Base-by-base conservation (phyloP, 2,888 invertebrate genomes). In the Cheilosia urbana region DNA sequence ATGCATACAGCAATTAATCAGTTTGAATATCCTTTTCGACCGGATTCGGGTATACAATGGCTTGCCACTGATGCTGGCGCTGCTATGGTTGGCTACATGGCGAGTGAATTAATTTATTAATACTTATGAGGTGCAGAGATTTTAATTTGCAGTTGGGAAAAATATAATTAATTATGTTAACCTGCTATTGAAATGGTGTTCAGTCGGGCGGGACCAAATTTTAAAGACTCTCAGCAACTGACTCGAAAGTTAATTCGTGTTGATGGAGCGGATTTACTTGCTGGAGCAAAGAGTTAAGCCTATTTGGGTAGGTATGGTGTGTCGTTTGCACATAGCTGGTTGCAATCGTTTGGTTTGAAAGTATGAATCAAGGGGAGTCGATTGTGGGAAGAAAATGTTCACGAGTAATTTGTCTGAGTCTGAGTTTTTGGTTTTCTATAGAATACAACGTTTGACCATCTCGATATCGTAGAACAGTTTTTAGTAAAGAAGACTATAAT, bases 101-200 rank as follows among this genome's bases (percentile, higher is more conserved):
- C 19, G 63, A 85, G 76, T 72, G 66, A 72, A 85, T 85, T 81
- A 85, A 81, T 85, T 47, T 76, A 84, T 81, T 85, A 66, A 68
- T 81, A 77, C 77, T 71, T 77, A 76, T 85, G 85, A 72, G 76
- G 85, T 81, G 76, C 72, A 68, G 76, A 68, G 80, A 76, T 85
- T 85, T 51, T 72, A 77, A 85, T 85, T 85, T 77, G 76, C 80
- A 66, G 71, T 75, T 80, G 68, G 42, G 47, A 80, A 51, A 84
- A 73, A 84, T 21, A 19, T 21, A 68, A 83, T 83, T 78, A 63
- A 76, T 82, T 69, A 82, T 82, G 76, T 82, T 57, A 82, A 69
- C 55, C 58, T 47, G 69, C 51, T 58, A 63, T 76, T 71, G 71
- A 69, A 76, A 47, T 55, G 63, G 27, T 51, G 65, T 58, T 37